Conservation (phyloP, 2,113 vertebrate species). For the Tyrannus savana region DNA sequence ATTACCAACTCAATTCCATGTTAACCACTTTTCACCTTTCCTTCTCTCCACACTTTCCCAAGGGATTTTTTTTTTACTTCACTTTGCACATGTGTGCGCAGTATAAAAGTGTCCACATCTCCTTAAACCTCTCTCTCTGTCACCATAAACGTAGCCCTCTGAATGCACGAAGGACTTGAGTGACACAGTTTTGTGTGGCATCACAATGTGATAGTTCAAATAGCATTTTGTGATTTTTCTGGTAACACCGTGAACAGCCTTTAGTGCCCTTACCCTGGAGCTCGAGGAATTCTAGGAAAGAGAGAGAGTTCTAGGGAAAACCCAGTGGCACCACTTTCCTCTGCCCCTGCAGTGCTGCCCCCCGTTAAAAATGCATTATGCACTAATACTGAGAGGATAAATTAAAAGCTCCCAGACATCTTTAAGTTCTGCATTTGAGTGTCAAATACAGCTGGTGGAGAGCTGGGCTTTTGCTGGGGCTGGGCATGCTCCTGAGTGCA, state of each 20-base stretch:
- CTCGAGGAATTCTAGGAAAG: constrained; percentile 25
- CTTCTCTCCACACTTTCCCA: not conserved
- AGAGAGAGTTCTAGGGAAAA: constrained; percentile 44
- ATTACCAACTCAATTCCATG: not conserved
- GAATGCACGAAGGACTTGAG: not conserved
- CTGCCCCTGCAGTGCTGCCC: not conserved
- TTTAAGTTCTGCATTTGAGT: not conserved
- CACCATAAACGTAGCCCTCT: not conserved
- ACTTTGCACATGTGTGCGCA: not conserved
- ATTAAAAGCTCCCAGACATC: constrained; percentile 14
- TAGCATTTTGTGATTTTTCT: constrained; percentile 7
- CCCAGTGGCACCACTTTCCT: not conserved
- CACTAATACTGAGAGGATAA: not conserved
- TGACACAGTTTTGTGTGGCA: not conserved
- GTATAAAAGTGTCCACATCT: not conserved
- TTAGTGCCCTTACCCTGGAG: not conserved
- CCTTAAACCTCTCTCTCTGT: not conserved
- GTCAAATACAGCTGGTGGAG: not conserved
- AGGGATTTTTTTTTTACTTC: not conserved
- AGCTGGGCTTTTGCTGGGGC: not conserved
- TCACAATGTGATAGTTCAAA: not conserved
- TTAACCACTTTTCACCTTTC: not conserved
- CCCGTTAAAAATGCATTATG: constrained; percentile 35
- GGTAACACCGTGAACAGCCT: not conserved
- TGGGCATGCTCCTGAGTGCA: not conserved